These are phyloP conservation scores for Drosophila varians DNA, from an alignment of 1,140 invertebrate species.

Conservation along the genomic window DNA sequence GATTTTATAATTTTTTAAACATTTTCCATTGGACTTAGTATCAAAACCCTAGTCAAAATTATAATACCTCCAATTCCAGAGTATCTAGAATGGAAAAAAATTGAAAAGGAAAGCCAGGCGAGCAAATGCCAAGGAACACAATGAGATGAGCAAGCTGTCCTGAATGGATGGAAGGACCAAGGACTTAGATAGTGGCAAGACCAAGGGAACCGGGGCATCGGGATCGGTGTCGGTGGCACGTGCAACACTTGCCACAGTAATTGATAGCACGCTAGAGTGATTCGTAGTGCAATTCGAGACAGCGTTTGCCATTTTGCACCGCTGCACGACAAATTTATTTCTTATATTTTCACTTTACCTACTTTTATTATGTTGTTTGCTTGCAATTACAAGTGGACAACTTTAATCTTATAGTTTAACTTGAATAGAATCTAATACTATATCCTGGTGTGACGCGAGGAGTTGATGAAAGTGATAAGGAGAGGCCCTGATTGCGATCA, in stretches of 20 bases:
- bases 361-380: constrained; percentile 14
- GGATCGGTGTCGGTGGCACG: constrained; percentile 62
- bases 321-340: constrained; percentile 57
- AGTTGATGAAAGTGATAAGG: constrained; percentile 35
- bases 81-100: constrained; percentile 25
- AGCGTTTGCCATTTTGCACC: constrained; percentile 42
- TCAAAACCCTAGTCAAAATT: not conserved
- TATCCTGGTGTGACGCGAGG: constrained; percentile 2
- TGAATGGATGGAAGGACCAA: constrained; percentile 4
- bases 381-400: constrained; percentile 4
- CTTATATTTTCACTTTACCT: constrained; percentile 32
- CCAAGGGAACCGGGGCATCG: not conserved
- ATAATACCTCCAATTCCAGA: not conserved
- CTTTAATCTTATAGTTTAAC: constrained; percentile 11
- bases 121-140: constrained; percentile 65
- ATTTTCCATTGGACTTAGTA: too few relatives aligned
- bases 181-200: constrained; percentile 7
- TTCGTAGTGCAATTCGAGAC: constrained; percentile 68
- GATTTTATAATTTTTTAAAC: not conserved
- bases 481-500: constrained; percentile 40
- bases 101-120: constrained; percentile 45
- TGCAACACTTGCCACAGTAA: constrained; percentile 81
- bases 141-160: constrained; percentile 71
- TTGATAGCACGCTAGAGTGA: constrained; percentile 80
- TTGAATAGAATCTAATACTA: not conserved